These are phyloP conservation scores for Siniperca scherzeri DNA, from an alignment of 2,797 vertebrate genomes.

Conservation along the genomic window DNA sequence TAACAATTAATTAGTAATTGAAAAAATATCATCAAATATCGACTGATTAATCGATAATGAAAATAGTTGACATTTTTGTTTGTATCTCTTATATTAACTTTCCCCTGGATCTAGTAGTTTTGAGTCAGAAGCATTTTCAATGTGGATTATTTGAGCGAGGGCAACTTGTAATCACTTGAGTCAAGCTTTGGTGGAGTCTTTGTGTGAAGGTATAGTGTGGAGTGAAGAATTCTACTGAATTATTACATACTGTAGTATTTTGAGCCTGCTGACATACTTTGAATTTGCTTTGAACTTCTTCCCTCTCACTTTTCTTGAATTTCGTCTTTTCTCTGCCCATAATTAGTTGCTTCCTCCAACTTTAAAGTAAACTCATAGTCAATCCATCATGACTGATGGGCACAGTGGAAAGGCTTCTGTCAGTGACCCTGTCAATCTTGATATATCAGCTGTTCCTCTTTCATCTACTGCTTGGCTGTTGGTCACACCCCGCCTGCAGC, in stretches of 20 bases:
- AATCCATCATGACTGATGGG: constrained; percentile 56
- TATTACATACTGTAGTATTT: neutral
- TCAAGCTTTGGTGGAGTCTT: neutral
- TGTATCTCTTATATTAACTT: neutral
- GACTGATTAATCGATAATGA: neutral
- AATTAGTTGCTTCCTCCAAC: constrained; percentile 37
- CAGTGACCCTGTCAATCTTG: constrained; percentile 62
- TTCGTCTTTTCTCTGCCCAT: constrained; percentile 4
- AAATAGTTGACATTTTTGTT: no score
- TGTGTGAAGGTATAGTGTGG: neutral
- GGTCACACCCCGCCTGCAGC: constrained; percentile 52
- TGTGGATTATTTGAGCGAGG: constrained; percentile 1
- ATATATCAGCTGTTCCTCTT: constrained; percentile 72
- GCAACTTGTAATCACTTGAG: constrained; percentile 4
- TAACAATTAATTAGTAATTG: neutral
- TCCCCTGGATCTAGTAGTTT: neutral
- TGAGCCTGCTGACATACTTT: constrained; percentile 20
- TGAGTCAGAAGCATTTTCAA: neutral
- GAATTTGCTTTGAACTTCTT: constrained; percentile 34
- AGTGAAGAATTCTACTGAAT: constrained; percentile 22
- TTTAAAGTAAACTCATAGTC: constrained; percentile 41
- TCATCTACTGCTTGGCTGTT: constrained; percentile 56
- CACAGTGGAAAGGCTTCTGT: constrained; percentile 57
- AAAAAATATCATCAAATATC: neutral
- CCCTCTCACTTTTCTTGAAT: constrained; percentile 32